These are phyloP conservation scores for Sinosuthora webbiana DNA, from an alignment of 2,113 vertebrate species.

Conservation along the genomic window DNA sequence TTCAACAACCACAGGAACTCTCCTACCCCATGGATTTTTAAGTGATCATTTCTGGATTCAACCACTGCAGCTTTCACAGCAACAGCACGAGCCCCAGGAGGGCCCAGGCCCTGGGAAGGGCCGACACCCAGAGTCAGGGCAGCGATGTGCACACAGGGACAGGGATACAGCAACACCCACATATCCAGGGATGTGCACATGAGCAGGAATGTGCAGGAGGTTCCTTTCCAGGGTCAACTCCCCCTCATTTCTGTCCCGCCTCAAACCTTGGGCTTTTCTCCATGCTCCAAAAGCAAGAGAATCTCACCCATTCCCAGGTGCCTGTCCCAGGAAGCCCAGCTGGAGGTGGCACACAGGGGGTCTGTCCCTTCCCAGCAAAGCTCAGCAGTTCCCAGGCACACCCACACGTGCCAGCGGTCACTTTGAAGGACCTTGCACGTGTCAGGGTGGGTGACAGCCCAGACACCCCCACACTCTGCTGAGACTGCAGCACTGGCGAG, in stretches of 20 bases:
- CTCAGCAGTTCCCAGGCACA: neutral
- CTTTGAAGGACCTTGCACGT: neutral
- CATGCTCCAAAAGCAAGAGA: neutral
- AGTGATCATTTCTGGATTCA: neutral
- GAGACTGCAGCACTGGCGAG: neutral
- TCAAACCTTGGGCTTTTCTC: neutral
- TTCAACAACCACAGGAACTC: neutral
- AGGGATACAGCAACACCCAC: neutral
- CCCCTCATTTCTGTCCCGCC: neutral
- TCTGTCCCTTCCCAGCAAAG: rapidly evolving
- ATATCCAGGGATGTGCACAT: neutral
- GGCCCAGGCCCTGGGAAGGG: neutral
- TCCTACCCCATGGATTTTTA: neutral
- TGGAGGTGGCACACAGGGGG: neutral
- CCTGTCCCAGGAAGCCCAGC: neutral
- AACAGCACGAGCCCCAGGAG: neutral
- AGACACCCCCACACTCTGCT: neutral
- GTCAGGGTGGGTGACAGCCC: neutral
- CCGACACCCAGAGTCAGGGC: rapidly evolving
- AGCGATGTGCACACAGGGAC: neutral
- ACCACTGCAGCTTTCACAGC: neutral
- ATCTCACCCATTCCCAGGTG: neutral
- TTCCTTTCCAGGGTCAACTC: neutral
- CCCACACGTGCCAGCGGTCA: rapidly evolving
- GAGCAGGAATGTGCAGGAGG: neutral